Percentiles rank a stretch among this genome's conserved stretches.
Conservation (phyloP, 2,888 invertebrate genomes). For the Nezara viridula region DNA sequence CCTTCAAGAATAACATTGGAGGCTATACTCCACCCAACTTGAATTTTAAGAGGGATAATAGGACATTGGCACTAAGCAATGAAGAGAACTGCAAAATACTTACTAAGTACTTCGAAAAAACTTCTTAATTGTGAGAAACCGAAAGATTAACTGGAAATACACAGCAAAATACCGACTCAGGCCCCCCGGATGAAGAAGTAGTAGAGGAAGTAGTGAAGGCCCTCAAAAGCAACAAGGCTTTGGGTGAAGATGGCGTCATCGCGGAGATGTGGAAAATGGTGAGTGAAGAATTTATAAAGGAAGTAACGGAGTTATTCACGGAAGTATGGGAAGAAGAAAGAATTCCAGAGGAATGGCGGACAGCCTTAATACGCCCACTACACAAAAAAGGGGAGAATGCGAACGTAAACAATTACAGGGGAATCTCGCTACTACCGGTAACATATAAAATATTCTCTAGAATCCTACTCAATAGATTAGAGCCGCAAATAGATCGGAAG, state of each 20-base stretch:
- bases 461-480: slow-evolving; percentile 34
- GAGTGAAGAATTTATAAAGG: background rate
- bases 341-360: slow-evolving; percentile 28
- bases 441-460: slow-evolving; percentile 3
- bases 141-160: background rate
- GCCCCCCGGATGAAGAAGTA: background rate
- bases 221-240: background rate
- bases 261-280: background rate
- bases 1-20: too few species aligned
- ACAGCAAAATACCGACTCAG: background rate
- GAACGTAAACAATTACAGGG: background rate
- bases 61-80: background rate
- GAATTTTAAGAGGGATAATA: background rate
- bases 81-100: background rate
- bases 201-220: slow-evolving; percentile 14
- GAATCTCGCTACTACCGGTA: slow-evolving; percentile 7
- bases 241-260: too few species aligned
- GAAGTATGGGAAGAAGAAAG: slow-evolving; percentile 14
- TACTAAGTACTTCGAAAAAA: background rate
- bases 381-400: background rate
- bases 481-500: slow-evolving; percentile 21
- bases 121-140: background rate
- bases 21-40: too few species aligned
- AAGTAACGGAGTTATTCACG: background rate
- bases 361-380: too few species aligned